Base-by-base conservation (phyloP, 2,888 invertebrate genomes). In the Melinaea menophilus region DNA sequence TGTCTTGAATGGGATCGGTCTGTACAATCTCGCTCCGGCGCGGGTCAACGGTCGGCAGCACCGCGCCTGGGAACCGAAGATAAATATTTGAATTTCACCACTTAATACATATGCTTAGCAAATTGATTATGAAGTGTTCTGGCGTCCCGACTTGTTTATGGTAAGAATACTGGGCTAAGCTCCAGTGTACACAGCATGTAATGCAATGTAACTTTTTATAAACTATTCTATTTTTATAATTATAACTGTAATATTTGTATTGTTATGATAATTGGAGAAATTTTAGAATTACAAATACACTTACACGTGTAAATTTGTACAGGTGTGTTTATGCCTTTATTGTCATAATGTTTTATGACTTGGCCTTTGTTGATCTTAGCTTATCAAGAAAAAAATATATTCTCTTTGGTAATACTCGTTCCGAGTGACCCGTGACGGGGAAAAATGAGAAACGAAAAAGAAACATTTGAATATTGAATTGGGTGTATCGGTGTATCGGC, bases 41-140 rank as follows among this genome's bases (percentile, higher is more conserved):
- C 80, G 86, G 86, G 90, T 90, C 90, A 90, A 90, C 82, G 90
- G 86, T 89, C 90, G 88, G 73, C 76, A 76, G 82, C 76, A 78
- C 83, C 81, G 78, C 84, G 84, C 84, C 79, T 90, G 90, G 84
- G 90, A 89, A 89, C 86, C 78, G 69, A 82, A 85, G 84, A 89
- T 90, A 89, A 88, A 90, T 88, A 88, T 89, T 90, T 88, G 85
- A 87, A 88, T 88, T 88, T 88, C 86, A 88, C 88, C 88, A 89
- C 88, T 86, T 86, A 84, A 88, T 86, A 85, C 88, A 89, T 85
- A 86, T 85, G 86, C 85, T 87, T 85, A 86, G 88, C 87, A 85
- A 88, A 89, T 88, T 85, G 85, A 84, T 85, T 85, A 84, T 82
- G 80, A 82, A 79, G 74, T 80, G 81, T 74, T 77, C 80, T 76